Evolutionary conservation across 2,113 vertebrate genomes (phyloP).

Genomic region (Xyliphius kryptos): DNA sequence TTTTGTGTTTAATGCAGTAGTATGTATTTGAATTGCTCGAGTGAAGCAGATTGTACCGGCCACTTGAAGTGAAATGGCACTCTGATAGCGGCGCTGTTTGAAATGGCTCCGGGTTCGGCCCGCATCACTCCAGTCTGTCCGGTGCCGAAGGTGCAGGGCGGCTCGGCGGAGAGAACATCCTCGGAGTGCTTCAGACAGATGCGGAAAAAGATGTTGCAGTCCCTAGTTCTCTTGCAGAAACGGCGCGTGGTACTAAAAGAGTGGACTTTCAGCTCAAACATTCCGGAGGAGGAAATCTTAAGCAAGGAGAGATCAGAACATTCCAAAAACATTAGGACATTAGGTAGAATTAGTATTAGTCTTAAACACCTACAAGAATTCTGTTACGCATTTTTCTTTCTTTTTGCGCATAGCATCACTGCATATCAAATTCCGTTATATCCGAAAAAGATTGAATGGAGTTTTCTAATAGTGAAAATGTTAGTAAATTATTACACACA

Average conservation of each 20-base stretch:
- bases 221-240: constrained; percentile 37
- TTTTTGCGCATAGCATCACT: too few relatives aligned
- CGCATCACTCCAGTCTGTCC: constrained; percentile 55
- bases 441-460: too few relatives aligned
- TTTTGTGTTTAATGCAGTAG: too few relatives aligned
- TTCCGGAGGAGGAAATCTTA: constrained; percentile 54
- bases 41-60: constrained; percentile 59
- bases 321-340: too few relatives aligned
- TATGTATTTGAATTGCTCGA: too few relatives aligned
- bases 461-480: too few relatives aligned
- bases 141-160: constrained; percentile 64
- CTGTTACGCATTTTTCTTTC: too few relatives aligned
- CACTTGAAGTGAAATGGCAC: constrained; percentile 68
- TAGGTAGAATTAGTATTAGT: too few relatives aligned
- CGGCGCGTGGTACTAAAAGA: constrained; percentile 55
- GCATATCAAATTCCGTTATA: too few relatives aligned
- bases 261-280: constrained; percentile 69
- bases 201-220: constrained; percentile 68
- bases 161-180: constrained; percentile 55
- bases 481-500: too few relatives aligned
- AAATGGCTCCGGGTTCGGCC: constrained; percentile 42
- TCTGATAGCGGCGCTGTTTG: constrained; percentile 52
- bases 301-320: too few relatives aligned
- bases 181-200: constrained; percentile 66
- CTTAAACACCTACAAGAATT: too few relatives aligned